Base-by-base conservation (phyloP, 2,888 invertebrate species). In the Pasiphila rectangulata region DNA sequence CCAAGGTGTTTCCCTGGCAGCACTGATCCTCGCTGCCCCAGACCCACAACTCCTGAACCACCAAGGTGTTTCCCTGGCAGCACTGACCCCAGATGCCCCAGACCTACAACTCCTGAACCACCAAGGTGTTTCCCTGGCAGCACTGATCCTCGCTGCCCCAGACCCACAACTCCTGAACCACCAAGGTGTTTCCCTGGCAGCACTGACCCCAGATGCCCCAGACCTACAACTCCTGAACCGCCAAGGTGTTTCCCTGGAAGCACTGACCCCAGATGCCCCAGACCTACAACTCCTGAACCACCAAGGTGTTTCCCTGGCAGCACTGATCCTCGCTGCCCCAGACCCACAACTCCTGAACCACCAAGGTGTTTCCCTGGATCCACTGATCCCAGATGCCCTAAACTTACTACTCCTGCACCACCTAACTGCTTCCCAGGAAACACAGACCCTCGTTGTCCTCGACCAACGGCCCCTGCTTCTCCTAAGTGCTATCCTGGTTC, bases 41-140 rank as follows among this genome's bases (percentile, higher is more conserved):
- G 40, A 51, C 62, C 63, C 5, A 69, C 54, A 2, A 65, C 59
- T 30, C 40, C 52, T 5, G 47, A 39, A 13, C 46, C 41, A 3
- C 74, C 81, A 30, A 73, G 79, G 54, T 71, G 73, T 27, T 70
- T 54, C 48, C 82, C 82, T 9, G 81, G 81, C 19, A 72, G 67
- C n/a, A 63, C 53, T 3, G 76, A 76, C 36, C 61, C 73, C 13
- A 48, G 44, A 1, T 65, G 64, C 9, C 69, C 71, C 20, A 53
- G 55, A 29, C 46, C 73, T 2, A 68, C 74, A 0, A 67, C 66
- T 1, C 55, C 65, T 0, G 56, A 50, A 0, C 65, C 61, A 45
- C 62, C 77, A 47, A 51, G 56, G 35, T 59, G 62, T 20, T 64
- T 49, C 51, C 59, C 64, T 13, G 61, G 59, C 7, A 56, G 51